phyloP scores from a whole-genome alignment of 2,797 vertebrate genomes.

The Dendrocincla tyrannina region DNA sequence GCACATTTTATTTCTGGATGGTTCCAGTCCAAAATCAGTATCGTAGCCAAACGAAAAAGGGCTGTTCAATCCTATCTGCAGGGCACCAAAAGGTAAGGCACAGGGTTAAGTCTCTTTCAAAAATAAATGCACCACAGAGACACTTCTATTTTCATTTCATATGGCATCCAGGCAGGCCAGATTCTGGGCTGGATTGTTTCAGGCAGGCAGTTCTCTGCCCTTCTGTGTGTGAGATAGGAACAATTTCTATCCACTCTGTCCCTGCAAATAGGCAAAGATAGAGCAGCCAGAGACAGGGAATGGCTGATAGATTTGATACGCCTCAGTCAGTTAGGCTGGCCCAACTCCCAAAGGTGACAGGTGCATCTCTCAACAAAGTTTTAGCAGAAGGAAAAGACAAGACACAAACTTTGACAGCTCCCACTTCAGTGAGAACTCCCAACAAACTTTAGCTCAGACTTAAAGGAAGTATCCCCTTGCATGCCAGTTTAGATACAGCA shows the following conservation, averaged over 20 bases:
- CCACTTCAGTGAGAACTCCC: neutral
- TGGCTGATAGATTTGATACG: neutral
- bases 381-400: neutral
- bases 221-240: neutral
- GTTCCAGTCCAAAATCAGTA: neutral
- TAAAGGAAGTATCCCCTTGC: neutral
- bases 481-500: neutral
- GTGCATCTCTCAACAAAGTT: neutral
- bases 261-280: neutral
- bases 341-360: neutral
- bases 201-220: neutral
- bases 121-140: neutral
- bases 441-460: neutral
- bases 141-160: neutral
- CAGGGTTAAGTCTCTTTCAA: neutral
- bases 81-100: neutral
- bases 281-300: neutral
- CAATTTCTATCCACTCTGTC: neutral
- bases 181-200: neutral
- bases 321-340: neutral
- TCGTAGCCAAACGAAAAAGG: neutral
- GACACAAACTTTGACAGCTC: neutral
- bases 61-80: neutral
- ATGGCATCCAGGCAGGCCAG: neutral
- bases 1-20: neutral